Conservation (phyloP, 2,113 vertebrate genomes). For the Anser brachyrhynchus region DNA sequence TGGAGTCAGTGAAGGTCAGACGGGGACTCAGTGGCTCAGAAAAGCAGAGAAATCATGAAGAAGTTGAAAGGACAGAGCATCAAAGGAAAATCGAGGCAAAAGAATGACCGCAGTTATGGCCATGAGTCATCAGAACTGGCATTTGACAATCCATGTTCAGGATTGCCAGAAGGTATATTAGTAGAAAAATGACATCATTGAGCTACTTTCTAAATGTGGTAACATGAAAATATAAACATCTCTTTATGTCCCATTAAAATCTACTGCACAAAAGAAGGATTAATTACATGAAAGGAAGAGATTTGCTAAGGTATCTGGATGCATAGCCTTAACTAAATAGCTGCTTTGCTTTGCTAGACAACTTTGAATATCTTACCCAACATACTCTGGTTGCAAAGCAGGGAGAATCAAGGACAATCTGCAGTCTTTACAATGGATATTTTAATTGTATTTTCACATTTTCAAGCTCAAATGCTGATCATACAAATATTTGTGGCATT, state of each 20-base stretch:
- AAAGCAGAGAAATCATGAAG: background rate
- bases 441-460: background rate
- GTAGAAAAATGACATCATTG: background rate
- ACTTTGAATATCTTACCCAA: background rate
- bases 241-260: background rate
- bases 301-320: background rate
- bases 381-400: background rate
- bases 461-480: background rate
- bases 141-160: background rate
- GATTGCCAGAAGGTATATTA: background rate
- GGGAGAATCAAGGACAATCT: background rate
- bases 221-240: background rate
- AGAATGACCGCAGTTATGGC: background rate
- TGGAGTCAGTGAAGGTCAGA: background rate
- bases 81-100: background rate
- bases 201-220: background rate
- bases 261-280: background rate
- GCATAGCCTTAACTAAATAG: background rate
- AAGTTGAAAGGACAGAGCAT: slow-evolving; percentile 23
- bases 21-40: background rate
- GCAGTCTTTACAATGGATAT: background rate
- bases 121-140: slow-evolving; percentile 3
- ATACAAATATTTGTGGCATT: background rate
- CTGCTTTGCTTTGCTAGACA: background rate
- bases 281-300: background rate